Evolutionary conservation across 2,888 invertebrate species (phyloP).

Genomic region (Eupithecia exiguata): DNA sequence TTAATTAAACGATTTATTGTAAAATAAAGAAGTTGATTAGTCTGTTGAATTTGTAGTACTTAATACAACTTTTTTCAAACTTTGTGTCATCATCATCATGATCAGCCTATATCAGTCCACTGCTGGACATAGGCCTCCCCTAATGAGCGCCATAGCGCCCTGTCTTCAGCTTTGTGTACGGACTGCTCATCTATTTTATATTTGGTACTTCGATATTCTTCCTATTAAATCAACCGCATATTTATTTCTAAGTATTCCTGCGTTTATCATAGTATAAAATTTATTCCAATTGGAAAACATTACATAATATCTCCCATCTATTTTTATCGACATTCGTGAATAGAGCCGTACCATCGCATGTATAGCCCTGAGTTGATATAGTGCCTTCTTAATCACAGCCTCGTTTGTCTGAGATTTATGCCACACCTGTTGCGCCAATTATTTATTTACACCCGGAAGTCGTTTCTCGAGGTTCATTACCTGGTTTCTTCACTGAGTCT

Average conservation of each 20-base stretch:
- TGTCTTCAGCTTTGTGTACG: too few relatives aligned
- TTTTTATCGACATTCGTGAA: slow-evolving; percentile 53
- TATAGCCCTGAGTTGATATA: slow-evolving; percentile 73
- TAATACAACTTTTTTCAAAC: neutral
- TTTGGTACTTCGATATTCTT: neutral
- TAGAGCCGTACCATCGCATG: slow-evolving; percentile 66
- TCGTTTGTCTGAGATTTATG: slow-evolving; percentile 76
- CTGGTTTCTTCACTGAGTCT: slow-evolving; percentile 10
- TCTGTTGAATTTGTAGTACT: neutral
- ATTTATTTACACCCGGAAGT: slow-evolving; percentile 77
- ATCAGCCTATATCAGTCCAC: too few relatives aligned
- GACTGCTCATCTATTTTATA: neutral
- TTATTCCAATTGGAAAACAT: slow-evolving; percentile 7
- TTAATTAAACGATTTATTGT: neutral
- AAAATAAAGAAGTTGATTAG: slow-evolving; percentile 7
- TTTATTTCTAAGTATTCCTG: neutral
- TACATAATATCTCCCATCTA: slow-evolving; percentile 14
- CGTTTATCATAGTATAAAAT: neutral
- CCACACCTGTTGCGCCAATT: slow-evolving; percentile 77
- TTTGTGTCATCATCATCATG: too few relatives aligned
- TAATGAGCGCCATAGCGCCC: too few relatives aligned
- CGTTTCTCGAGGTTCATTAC: slow-evolving; percentile 55
- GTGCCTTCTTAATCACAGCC: slow-evolving; percentile 75
- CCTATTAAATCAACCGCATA: neutral
- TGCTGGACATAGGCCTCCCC: too few relatives aligned